Conservation (phyloP, 2,888 invertebrate species). For the Lutraria lutraria region DNA sequence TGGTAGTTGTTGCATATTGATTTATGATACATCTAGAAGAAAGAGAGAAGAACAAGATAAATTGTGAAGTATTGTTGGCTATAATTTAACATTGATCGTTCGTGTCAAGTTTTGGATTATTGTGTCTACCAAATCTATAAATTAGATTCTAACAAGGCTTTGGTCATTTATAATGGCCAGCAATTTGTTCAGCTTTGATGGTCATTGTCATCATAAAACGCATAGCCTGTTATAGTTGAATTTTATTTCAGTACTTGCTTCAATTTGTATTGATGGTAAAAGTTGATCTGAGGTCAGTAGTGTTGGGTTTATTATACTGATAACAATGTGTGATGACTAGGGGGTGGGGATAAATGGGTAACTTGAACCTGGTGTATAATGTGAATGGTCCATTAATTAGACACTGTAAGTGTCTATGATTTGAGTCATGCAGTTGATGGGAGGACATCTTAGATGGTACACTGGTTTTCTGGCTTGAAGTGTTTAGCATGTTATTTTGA, state of each 20-base stretch:
- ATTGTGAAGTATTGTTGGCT: too few species aligned
- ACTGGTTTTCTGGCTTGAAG: background rate
- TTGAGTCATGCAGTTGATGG: background rate
- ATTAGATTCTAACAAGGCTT: background rate
- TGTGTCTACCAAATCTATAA: too few species aligned
- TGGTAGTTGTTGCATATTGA: too few species aligned
- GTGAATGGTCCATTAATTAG: slow-evolving; percentile 20
- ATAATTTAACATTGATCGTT: too few species aligned
- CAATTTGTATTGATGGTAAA: background rate
- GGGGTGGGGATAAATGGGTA: slow-evolving; percentile 26
- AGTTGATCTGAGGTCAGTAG: slow-evolving; percentile 33
- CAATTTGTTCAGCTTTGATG: background rate
- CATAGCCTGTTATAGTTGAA: background rate
- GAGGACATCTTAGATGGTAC: slow-evolving; percentile 3
- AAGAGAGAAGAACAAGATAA: too few species aligned
- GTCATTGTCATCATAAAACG: background rate
- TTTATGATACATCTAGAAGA: too few species aligned
- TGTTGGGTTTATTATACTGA: slow-evolving; percentile 12
- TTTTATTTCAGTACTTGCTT: background rate
- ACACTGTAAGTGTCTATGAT: slow-evolving; percentile 15
- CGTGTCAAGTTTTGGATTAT: too few species aligned
- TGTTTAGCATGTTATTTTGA: slow-evolving; percentile 1
- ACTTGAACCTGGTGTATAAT: slow-evolving; percentile 23
- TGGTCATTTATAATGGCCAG: slow-evolving; percentile 3
- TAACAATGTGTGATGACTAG: slow-evolving; percentile 28